A percentile compares a stretch with the other conserved stretches of the same genome.
These are phyloP conservation scores for Syndactyla subalaris DNA, from an alignment of 2,797 vertebrate species.

Conservation along the genomic window DNA sequence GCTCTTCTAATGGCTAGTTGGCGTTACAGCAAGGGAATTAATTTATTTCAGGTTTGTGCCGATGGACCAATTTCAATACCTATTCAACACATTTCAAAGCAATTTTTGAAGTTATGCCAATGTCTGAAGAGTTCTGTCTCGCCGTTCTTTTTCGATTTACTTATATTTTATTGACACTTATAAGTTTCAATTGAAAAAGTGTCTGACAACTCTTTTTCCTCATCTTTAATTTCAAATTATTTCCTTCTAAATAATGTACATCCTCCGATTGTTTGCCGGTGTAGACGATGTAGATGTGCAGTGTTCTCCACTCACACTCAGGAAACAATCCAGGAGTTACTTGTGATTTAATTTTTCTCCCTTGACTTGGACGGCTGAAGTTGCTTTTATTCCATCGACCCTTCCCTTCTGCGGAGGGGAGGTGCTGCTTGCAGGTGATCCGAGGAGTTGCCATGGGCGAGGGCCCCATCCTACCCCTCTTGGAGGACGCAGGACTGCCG, in stretches of 20 bases:
- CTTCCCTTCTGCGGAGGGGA: not conserved
- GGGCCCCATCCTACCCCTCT: not conserved
- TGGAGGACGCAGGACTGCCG: not conserved
- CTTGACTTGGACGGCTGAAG: not conserved
- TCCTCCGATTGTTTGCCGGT: not conserved
- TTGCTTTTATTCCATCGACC: not conserved
- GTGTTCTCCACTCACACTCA: not conserved
- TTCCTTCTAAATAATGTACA: not conserved
- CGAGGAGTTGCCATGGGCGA: not conserved
- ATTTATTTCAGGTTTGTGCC: slow-evolving; percentile 60
- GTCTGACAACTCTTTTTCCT: not conserved
- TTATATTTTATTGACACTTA: not conserved
- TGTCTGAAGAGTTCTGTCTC: not conserved
- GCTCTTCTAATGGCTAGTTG: slow-evolving; percentile 35
- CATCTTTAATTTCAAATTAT: not conserved
- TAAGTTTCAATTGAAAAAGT: not conserved
- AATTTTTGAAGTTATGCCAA: not conserved
- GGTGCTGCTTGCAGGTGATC: not conserved
- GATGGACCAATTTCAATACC: not conserved
- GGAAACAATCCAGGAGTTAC: not conserved
- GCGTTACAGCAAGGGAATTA: slow-evolving; percentile 47
- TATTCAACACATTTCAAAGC: not conserved
- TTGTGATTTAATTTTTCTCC: not conserved
- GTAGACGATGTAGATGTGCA: not conserved
- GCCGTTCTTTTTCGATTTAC: not conserved